Percentiles rank a stretch among this genome's conserved stretches.
These are phyloP conservation scores for Motacilla tschutschensis DNA, from an alignment of 2,113 vertebrate species.

Conservation along the genomic window DNA sequence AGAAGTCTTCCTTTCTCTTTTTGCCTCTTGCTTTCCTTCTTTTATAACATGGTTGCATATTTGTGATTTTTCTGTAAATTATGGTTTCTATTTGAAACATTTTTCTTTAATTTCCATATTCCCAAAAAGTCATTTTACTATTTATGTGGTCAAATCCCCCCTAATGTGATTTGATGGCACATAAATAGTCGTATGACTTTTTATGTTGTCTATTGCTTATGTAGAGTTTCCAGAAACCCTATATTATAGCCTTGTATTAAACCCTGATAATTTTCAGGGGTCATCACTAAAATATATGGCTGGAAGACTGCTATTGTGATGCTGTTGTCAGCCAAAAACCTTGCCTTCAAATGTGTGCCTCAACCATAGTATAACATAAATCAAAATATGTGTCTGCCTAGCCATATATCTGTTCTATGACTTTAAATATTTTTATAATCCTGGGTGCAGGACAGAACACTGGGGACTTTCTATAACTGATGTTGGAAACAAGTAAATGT, in stretches of 20 bases:
- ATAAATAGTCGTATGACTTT: slow-evolving; percentile 66
- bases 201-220: slow-evolving; percentile 56
- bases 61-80: slow-evolving; percentile 65
- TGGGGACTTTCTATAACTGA: slow-evolving; percentile 8
- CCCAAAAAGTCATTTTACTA: slow-evolving; percentile 66
- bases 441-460: slow-evolving; percentile 25
- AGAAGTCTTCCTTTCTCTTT: slow-evolving; percentile 1
- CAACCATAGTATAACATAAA: slow-evolving; percentile 51
- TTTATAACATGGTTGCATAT: slow-evolving; percentile 25
- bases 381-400: slow-evolving; percentile 57
- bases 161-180: slow-evolving; percentile 58
- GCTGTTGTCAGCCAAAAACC: slow-evolving; percentile 66
- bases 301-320: slow-evolving; percentile 56
- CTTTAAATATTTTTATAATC: slow-evolving; percentile 74
- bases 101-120: slow-evolving; percentile 72
- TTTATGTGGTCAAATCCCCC: slow-evolving; percentile 63
- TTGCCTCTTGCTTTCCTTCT: neutral
- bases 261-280: slow-evolving; percentile 53
- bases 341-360: slow-evolving; percentile 62
- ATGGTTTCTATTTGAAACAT: slow-evolving; percentile 64
- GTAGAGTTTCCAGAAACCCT: slow-evolving; percentile 60
- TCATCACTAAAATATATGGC: slow-evolving; percentile 51
- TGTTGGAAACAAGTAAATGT: slow-evolving; percentile 24
- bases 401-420: slow-evolving; percentile 63
- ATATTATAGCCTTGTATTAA: slow-evolving; percentile 41